Conservation (phyloP, 2,797 vertebrate genomes). For the Borostomias antarcticus region DNA sequence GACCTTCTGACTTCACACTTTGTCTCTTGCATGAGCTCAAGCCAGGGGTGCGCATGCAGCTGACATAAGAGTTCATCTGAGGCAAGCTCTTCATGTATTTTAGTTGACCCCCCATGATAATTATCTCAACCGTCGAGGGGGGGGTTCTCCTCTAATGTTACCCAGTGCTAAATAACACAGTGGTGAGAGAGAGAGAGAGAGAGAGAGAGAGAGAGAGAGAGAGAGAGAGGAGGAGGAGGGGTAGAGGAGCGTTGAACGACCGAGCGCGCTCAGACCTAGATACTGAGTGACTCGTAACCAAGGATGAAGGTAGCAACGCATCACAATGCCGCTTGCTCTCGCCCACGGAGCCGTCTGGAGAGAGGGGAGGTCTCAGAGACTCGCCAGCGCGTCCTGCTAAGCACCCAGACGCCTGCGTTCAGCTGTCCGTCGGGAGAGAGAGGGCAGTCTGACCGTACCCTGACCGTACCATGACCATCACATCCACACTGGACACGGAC, state of each 20-base stretch:
- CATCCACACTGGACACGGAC: conserved; percentile 35
- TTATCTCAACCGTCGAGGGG: conserved; percentile 65
- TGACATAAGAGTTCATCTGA: conserved; percentile 32
- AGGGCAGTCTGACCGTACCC: conserved; percentile 51
- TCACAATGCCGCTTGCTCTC: conserved; percentile 61
- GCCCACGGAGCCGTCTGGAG: conserved; percentile 59
- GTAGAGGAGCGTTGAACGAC: conserved; percentile 67
- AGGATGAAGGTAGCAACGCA: conserved; percentile 79
- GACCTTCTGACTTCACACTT: conserved; percentile 9
- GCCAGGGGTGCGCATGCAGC: conserved; percentile 32
- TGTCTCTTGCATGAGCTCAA: conserved; percentile 19
- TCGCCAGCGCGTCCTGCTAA: conserved; percentile 46
- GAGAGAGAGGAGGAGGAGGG: conserved; percentile 31
- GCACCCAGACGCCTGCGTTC: conserved; percentile 41
- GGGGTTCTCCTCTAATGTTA: conserved; percentile 62
- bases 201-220: conserved; percentile 51
- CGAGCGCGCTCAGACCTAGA: conserved; percentile 69
- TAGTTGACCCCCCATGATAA: conserved; percentile 54
- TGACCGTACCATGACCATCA: conserved; percentile 45
- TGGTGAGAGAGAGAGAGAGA: conserved; percentile 54
- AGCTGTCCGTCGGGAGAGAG: conserved; percentile 46
- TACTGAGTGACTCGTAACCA: conserved; percentile 81
- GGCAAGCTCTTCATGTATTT: conserved; percentile 51
- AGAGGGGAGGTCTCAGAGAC: conserved; percentile 53
- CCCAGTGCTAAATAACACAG: conserved; percentile 59